Conservation (phyloP, 1,140 invertebrate species). For the Matsumurasca onukii region DNA sequence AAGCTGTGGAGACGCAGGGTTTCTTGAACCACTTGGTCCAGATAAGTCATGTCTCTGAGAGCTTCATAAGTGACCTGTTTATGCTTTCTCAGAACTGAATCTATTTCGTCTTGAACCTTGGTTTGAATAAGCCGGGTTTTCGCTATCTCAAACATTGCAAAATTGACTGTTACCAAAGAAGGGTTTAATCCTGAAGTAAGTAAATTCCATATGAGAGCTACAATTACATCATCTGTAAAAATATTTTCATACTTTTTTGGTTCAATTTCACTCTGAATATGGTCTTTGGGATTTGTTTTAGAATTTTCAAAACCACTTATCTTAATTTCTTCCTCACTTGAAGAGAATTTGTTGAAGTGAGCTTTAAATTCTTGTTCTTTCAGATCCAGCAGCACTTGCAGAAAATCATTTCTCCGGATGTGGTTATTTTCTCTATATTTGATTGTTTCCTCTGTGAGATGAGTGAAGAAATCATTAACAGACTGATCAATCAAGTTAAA, state of each 20-base stretch:
- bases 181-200: background rate
- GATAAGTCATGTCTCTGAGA: slow-evolving; percentile 11
- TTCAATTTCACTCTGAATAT: background rate
- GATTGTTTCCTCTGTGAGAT: background rate
- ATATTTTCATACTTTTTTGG: background rate
- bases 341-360: background rate
- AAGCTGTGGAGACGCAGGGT: background rate
- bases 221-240: slow-evolving; percentile 7
- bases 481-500: background rate
- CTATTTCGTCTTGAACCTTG: background rate
- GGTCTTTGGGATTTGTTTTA: background rate
- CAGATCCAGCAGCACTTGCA: background rate
- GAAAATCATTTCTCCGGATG: slow-evolving; percentile 12
- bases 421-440: background rate
- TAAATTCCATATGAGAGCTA: background rate
- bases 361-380: slow-evolving; percentile 12
- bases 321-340: background rate
- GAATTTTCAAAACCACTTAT: background rate
- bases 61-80: slow-evolving; percentile 16
- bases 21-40: slow-evolving; percentile 7
- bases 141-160: slow-evolving; percentile 12
- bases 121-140: background rate
- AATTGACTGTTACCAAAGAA: background rate
- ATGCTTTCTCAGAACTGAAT: background rate
- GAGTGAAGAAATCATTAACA: background rate